Conservation (phyloP, 2,113 vertebrate genomes). For the Dolichotis patagonum region DNA sequence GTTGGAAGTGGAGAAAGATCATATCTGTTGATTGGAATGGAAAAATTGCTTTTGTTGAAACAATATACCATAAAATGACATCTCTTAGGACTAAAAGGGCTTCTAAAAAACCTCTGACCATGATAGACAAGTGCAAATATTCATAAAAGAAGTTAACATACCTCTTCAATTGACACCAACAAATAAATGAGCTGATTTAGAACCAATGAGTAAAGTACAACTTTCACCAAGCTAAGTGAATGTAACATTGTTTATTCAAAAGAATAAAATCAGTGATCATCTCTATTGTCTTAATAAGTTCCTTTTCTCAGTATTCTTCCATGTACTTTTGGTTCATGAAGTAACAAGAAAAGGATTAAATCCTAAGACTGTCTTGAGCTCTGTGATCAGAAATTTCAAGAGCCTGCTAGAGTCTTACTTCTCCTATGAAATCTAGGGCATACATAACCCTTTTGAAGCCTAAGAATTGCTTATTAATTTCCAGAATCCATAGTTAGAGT, state of each 20-base stretch:
- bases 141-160: neutral
- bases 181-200: neutral
- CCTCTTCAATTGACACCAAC: neutral
- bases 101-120: neutral
- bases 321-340: neutral
- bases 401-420: neutral
- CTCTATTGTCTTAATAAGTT: neutral
- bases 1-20: neutral
- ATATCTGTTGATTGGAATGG: neutral
- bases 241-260: neutral
- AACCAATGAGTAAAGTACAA: neutral
- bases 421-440: neutral
- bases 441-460: neutral
- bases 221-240: neutral
- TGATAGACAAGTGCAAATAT: neutral
- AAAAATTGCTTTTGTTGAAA: neutral
- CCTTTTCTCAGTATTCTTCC: neutral
- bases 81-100: neutral
- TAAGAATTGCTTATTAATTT: neutral
- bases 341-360: neutral
- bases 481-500: neutral
- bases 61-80: neutral
- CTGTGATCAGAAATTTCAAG: neutral
- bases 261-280: neutral
- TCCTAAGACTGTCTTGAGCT: neutral